Base-by-base conservation (phyloP, 2,113 vertebrate genomes). In the Gymnarchus niloticus region DNA sequence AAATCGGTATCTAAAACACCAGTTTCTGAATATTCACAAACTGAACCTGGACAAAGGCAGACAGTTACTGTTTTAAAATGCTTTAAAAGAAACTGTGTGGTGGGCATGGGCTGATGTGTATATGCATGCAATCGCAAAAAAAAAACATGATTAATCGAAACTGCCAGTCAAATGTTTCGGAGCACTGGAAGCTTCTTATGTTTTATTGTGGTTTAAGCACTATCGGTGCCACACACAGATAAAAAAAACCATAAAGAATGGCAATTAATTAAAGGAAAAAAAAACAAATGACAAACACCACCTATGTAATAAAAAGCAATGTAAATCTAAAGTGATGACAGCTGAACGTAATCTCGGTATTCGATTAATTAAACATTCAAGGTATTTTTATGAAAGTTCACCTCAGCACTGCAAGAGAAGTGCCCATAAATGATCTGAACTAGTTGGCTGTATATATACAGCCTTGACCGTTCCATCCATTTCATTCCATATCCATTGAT, bases 341-440 rank as follows among this genome's bases (percentile, higher is more conserved):
- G 33, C 61, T 6, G 61, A 69, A 19, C 28, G 37, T 37, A 41
- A 17, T 41, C 33, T 73, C 41, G 65, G 33, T 33, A 37, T 37
- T 12, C 65, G 33, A 41, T 73, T 41, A 73, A 73, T 19, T 73
- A 73, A 73, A 37, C 4, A 73, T 33, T 73, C 65, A 41, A 73
- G 65, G 33, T 73, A 73, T 73, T 73, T 73, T 73, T 73, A 12
- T 73, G 28, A 73, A 73, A 73, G 65, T 73, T 41, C 65, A 73
- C 9, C 33, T 14, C 0, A 2, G 41, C 28, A 73, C 65, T 1
- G 12, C 37, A 17, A 17, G 33, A 73, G 14, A 73, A 41, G 33
- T 12, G 41, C 19, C 33, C 28, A 6, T 33, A 41, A 41, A 73
- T 73, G 65, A 73, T 73, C 12, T 37, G 28, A 25, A 37, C 28